Evolutionary conservation across 2,888 invertebrate species (phyloP), one percentile per base, ranked within the genome.

Genomic region (Drosophila maculinotata): DNA sequence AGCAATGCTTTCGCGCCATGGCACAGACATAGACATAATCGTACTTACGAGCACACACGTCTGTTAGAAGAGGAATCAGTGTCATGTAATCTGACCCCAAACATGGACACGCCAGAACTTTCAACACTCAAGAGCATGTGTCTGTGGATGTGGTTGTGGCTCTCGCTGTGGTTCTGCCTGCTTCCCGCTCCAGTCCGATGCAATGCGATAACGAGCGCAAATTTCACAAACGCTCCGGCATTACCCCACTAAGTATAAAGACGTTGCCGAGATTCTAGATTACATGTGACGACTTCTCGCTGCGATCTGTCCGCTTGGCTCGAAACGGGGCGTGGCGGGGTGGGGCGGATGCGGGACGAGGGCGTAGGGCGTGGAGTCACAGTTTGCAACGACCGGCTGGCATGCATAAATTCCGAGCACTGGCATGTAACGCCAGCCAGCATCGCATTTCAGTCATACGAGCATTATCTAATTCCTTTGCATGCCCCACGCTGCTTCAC

Each of bases 21-120:
- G 42, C 62, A 62, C 57, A 75, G 47, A 65, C 57, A 60, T 49
- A 68, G 59, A 81, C 60, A 71, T 63, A 57, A 60, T 60, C 59
- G 60, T 49, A 60, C 36, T 41, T 42, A 73, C 39, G 53, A 23
- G 67, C 58, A 69, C 49, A 73, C 58, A 67, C 54, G 82, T 69
- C 87, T 79, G 79, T 82, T 85, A 82, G 87, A 71, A 66, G 74
- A 57, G 57, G 79, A 87, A 81, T 81, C 87, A 86, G 81, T 81
- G 87, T 84, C 81, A 81, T 84, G 81, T 87, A 81, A 81, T 81
- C 81, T 81, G 81, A 81, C 81, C 81, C 78, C 81, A 84, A 86
- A 87, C 81, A 87, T 81, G 81, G 81, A 81, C 81, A 81, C 84
- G 81, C 87, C 87, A 81, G 84, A 87, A 78, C 84, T 81, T 81